Base-by-base conservation (phyloP, 2,888 invertebrate species). In the Yponomeuta sedellus region DNA sequence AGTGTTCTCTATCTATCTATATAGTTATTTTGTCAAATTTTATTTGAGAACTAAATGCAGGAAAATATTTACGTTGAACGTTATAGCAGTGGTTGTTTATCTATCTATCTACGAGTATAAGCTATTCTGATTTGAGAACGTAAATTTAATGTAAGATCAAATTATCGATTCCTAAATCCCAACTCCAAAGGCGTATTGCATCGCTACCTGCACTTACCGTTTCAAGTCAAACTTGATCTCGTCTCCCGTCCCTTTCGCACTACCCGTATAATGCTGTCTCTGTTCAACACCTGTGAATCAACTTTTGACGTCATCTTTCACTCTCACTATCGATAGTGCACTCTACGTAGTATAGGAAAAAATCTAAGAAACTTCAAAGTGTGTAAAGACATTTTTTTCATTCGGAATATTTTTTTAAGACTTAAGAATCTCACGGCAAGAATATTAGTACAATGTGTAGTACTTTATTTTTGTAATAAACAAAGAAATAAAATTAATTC, bases 231-330 rank as follows among this genome's bases (percentile, higher is more conserved):
- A 64, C 72, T 72, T 70, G 70, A 69, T 72, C 66, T 40, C 65
- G 66, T 67, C 39, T 66, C 68, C 67, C 67, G 16, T 82, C 80
- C 69, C 74, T 76, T 73, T 83, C 77, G 22, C 68, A 66, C 40
- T n/a, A 61, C 58, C 70, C 68, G 64, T 71, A 66, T 73, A 34
- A 59, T 66, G 67, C 34, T 72, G 73, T 75, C 75, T 69, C 70
- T 78, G 74, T 66, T 70, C 72, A 20, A 59, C 74, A 71, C 67
- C 67, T 70, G 72, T 77, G 74, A 77, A 81, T 79, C 78, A 76
- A 81, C 81, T 80, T 73, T 78, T 80, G 76, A 88, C 88, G 88
- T 89, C 88, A 89, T 86, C 83, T 83, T 88, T 87, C 84, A 89
- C 90, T 90, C 89, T 90, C 88, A 87, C 90, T 90, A 82, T 90